Percentiles rank a stretch among this genome's conserved stretches.
Conservation (phyloP, 2,113 vertebrate genomes). For the Percina caprodes region DNA sequence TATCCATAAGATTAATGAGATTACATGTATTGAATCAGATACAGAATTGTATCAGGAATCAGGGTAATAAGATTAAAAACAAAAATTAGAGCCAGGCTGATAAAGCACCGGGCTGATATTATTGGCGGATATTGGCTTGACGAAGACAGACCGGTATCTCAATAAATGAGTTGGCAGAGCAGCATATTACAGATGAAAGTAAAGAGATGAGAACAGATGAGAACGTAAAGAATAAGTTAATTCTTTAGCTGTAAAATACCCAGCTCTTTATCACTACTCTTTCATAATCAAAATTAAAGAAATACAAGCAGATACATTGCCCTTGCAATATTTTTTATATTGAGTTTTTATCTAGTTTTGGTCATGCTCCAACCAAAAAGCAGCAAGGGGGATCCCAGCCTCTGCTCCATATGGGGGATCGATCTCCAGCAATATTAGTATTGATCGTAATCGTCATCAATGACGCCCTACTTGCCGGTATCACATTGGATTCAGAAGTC, state of each 20-base stretch:
- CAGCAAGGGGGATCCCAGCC: constrained; percentile 21
- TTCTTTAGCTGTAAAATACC: not conserved
- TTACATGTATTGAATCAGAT: constrained; percentile 47
- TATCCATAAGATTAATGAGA: constrained; percentile 51
- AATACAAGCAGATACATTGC: not conserved
- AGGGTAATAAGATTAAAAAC: constrained; percentile 48
- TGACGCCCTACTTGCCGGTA: constrained; percentile 41
- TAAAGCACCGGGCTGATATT: not conserved
- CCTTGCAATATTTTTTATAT: not conserved
- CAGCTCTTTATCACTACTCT: not conserved
- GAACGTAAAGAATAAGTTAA: not conserved
- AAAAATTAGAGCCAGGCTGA: not conserved
- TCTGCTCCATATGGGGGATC: constrained; percentile 44
- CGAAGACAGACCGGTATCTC: constrained; percentile 37
- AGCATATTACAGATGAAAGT: not conserved
- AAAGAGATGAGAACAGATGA: too few species aligned
- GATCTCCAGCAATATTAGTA: constrained; percentile 65
- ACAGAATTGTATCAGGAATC: too few species aligned
- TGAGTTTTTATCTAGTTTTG: constrained; percentile 2
- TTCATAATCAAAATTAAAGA: not conserved
- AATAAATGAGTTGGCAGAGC: constrained; percentile 8
- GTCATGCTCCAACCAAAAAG: constrained; percentile 12
- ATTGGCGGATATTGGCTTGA: constrained; percentile 18
- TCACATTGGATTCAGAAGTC: constrained; percentile 23
- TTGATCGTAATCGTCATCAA: constrained; percentile 73